Base-by-base conservation (phyloP, 2,113 vertebrate species). In the Tyrannus savana region DNA sequence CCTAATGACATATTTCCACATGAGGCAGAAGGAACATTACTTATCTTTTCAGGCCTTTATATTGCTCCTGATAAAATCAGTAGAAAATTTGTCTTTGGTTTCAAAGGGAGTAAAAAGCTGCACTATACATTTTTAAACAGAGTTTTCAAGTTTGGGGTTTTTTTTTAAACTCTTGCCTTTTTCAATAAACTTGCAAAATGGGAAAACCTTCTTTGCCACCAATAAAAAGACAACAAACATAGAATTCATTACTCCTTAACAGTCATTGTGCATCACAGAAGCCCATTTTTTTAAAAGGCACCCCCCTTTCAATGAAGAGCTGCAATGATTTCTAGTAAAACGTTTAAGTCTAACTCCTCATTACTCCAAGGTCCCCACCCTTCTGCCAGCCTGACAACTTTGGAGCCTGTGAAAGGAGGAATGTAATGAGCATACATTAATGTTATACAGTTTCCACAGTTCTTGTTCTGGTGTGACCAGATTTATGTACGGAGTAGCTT, bases 401-500 rank as follows among this genome's bases (percentile, higher is more conserved):
- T 67, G 55, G 42, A 95, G 63, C 22, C 50, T 81, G 39, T 71
- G 75, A 93, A 93, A 91, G 59, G 42, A 90, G 39, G 75, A 96
- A 90, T 77, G 87, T 83, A 94, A 94, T 60, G 64, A 93, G 63
- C 41, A 74, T 67, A 91, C 5, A 93, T 87, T 95, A 94, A 94
- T 21, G 42, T 46, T 76, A 66, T 71, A 74, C 30, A 69, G 78
- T 96, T 96, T 88, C 87, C 87, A 90, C 82, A 85, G 85, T 27
- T 82, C 94, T 96, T 82, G 41, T 85, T 93, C 72, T 93, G 72
- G 80, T 94, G 87, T 85, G 88, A 93, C 59, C 72, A 91, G 90
- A 96, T 97, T 96, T 97, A 94, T 94, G 93, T 84, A 81, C 3
- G 2, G 80, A 95, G 63, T 68, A 85, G 62, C 62, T n/a, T 91